Conservation (phyloP, 2,797 vertebrate species). For the Atherinosoma microstoma region DNA sequence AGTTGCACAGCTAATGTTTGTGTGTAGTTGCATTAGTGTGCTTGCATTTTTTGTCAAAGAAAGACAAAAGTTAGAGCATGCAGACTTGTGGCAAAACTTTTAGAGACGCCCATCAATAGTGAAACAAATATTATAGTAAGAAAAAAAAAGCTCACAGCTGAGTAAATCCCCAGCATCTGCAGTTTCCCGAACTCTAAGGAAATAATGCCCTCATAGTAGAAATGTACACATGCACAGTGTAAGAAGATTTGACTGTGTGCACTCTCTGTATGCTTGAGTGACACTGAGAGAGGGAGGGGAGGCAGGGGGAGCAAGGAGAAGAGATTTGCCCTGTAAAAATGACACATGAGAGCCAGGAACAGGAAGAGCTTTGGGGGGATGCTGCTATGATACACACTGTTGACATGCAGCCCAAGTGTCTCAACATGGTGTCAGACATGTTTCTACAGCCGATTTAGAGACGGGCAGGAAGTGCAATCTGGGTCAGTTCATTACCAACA, state of each 20-base stretch:
- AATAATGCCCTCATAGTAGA: slow-evolving; percentile 61
- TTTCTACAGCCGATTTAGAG: slow-evolving; percentile 71
- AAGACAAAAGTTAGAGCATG: slow-evolving; percentile 11
- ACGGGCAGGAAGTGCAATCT: slow-evolving; percentile 75
- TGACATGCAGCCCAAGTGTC: slow-evolving; percentile 76
- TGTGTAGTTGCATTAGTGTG: slow-evolving; percentile 14
- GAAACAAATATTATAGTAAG: slow-evolving; percentile 66
- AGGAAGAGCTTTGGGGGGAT: slow-evolving; percentile 65
- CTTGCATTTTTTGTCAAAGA: slow-evolving; percentile 26
- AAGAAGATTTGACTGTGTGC: slow-evolving; percentile 77
- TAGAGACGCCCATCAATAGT: slow-evolving; percentile 47
- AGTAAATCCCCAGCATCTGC: slow-evolving; percentile 66
- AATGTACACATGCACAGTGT: slow-evolving; percentile 51
- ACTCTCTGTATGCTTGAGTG: slow-evolving; percentile 65
- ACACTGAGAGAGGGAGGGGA: slow-evolving; percentile 43
- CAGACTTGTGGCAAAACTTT: slow-evolving; percentile 32
- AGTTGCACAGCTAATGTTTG: slow-evolving; percentile 41
- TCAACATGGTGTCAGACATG: slow-evolving; percentile 72
- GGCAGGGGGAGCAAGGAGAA: slow-evolving; percentile 34
- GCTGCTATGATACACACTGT: slow-evolving; percentile 74
- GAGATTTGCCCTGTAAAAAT: slow-evolving; percentile 75
- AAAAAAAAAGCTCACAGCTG: slow-evolving; percentile 58
- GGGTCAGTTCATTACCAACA: slow-evolving; percentile 79
- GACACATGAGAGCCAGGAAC: slow-evolving; percentile 67
- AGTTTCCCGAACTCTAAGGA: slow-evolving; percentile 63